Conservation (phyloP, 2,888 invertebrate genomes). For the Pherbina coryleti region DNA sequence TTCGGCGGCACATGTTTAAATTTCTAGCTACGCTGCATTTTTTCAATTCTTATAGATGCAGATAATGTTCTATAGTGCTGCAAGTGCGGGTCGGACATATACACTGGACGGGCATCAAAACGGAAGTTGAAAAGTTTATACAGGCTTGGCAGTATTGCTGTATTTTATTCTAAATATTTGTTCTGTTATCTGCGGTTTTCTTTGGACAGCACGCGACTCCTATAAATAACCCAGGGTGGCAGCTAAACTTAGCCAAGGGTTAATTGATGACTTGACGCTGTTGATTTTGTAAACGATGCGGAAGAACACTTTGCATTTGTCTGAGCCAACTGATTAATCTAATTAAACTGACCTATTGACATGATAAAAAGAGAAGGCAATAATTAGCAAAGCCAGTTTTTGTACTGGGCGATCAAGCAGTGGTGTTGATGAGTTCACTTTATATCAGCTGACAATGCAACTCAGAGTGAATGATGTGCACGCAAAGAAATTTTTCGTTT, state of each 20-base stretch:
- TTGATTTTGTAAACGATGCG: background rate
- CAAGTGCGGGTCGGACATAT: no score
- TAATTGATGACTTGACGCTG: background rate
- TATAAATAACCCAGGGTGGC: background rate
- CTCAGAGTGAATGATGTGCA: no score
- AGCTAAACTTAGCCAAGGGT: constrained; percentile 1
- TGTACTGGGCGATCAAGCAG: no score
- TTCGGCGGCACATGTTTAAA: background rate
- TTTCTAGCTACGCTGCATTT: background rate
- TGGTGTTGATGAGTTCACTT: no score
- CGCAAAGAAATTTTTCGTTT: no score
- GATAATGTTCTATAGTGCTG: background rate
- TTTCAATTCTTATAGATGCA: background rate
- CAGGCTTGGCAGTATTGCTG: background rate
- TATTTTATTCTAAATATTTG: background rate
- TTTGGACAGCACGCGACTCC: background rate
- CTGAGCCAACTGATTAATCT: constrained; percentile 27
- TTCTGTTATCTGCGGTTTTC: background rate
- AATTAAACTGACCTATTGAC: constrained; percentile 35
- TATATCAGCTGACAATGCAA: no score
- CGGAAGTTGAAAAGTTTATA: constrained; percentile 30
- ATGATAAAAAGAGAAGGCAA: background rate
- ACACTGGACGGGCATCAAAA: background rate
- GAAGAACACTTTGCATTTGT: background rate
- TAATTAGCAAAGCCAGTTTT: background rate